phyloP scores from a whole-genome alignment of 2,888 invertebrate genomes.

The Volucella bombylans region DNA sequence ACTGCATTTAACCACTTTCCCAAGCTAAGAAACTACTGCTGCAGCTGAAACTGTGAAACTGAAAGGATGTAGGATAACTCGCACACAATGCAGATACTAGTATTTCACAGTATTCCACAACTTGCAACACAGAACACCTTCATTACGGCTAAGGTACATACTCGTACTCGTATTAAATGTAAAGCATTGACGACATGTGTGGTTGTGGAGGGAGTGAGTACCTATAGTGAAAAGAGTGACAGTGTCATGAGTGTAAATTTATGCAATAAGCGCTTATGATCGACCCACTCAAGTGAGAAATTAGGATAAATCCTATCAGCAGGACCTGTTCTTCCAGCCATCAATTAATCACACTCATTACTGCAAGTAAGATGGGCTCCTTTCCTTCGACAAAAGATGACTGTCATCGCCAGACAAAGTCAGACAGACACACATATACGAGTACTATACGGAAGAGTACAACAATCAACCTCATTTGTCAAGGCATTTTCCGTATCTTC shows the following conservation, averaged over 20 bases:
- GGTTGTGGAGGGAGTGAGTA: not conserved
- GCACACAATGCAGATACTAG: not conserved
- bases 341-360: conserved; percentile 70
- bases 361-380: conserved; percentile 37
- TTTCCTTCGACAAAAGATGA: conserved; percentile 18
- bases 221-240: too few relatives aligned
- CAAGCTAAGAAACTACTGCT: conserved; percentile 45
- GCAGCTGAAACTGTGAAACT: conserved; percentile 3
- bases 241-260: conserved; percentile 9
- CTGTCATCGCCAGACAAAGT: conserved; percentile 63
- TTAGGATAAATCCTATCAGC: conserved; percentile 63
- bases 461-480: conserved; percentile 65
- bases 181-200: not conserved
- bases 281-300: conserved; percentile 68
- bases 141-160: conserved; percentile 17
- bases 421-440: conserved; percentile 37
- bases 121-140: conserved; percentile 43
- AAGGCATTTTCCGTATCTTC: conserved; percentile 22
- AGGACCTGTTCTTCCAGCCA: conserved; percentile 30
- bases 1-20: conserved; percentile 67
- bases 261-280: conserved; percentile 50
- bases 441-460: conserved; percentile 15
- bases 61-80: conserved; percentile 54
- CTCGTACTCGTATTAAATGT: conserved; percentile 2
- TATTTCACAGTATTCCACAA: conserved; percentile 23